A percentile compares a stretch with the other conserved stretches of the same genome.
Evolutionary conservation across 2,888 invertebrate species (phyloP).

Genomic region (Parnassius smintheus): DNA sequence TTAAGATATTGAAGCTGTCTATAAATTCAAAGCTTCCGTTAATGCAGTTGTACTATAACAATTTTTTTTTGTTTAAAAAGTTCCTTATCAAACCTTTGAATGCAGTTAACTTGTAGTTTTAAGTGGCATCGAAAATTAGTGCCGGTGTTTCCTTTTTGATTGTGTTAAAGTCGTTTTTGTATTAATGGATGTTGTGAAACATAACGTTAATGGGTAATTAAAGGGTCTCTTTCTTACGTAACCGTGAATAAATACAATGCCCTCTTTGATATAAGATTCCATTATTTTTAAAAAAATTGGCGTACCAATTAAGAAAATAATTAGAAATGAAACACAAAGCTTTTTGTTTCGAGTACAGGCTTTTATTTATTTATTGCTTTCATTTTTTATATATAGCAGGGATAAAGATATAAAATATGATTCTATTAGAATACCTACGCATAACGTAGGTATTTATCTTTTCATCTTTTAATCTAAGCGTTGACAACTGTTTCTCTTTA

Average conservation of each 20-base stretch:
- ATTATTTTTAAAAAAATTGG: too few species aligned
- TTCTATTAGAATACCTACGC: too few species aligned
- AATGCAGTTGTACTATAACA: constrained; percentile 26
- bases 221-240: constrained; percentile 49
- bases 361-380: too few species aligned
- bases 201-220: constrained; percentile 65
- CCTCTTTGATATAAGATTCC: constrained; percentile 30
- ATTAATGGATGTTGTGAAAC: constrained; percentile 64
- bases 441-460: too few species aligned
- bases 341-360: too few species aligned
- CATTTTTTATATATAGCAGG: too few species aligned
- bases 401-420: too few species aligned
- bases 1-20: constrained; percentile 63
- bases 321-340: too few species aligned
- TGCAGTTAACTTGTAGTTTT: constrained; percentile 56
- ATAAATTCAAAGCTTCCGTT: constrained; percentile 56
- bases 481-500: too few species aligned
- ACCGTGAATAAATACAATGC: constrained; percentile 43
- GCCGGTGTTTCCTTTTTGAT: constrained; percentile 54
- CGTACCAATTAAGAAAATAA: constrained; percentile 9
- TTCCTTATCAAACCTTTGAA: constrained; percentile 50
- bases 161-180: constrained; percentile 44
- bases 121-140: constrained; percentile 43
- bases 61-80: constrained; percentile 3
- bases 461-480: too few species aligned